Base-by-base conservation (phyloP, 2,888 invertebrate genomes). In the Cryptocephalus moraei region DNA sequence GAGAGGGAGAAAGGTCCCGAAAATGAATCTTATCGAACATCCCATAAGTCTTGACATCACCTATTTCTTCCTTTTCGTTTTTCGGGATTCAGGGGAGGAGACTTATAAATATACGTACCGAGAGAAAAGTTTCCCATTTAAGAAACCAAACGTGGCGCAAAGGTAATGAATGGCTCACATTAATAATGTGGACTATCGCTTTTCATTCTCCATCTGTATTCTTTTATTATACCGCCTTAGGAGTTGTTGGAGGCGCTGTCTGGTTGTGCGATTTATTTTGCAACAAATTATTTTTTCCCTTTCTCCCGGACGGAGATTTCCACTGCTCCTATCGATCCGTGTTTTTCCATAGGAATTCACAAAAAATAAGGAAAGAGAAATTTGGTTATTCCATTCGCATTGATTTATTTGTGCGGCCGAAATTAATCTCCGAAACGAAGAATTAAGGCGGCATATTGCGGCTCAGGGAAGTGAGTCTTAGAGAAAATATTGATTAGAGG, bases 21-120 rank as follows among this genome's bases (percentile, higher is more conserved):
- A 71, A 73, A 73, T 72, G 72, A 72, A 72, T 71, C 72, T 72
- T 73, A 72, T 73, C 72, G 71, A 69, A 66, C 69, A 66, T 70
- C 70, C 72, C 71, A 72, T 73, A 73, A 72, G 69, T 73, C 71
- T 72, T 67, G 68, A 68, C 71, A 71, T 71, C 72, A 70, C 71
- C 72, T 71, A 70, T 69, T 71, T 71, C 69, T 71, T 70, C 70
- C 66, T 67, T 43, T 61, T 60, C 63, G 61, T 61, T 62, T 67
- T 67, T 68, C 68, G 71, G 57, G 65, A 61, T 60, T 56, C 57
- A 56, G 56, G 57, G 63, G 62, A 66, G 66, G 68, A 65, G 68
- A 67, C 69, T 67, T 69, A 68, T 68, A 69, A 68, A 69, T 69
- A 66, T 65, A 64, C 67, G 67, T 64, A 63, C 62, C 67, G 60